Evolutionary conservation across 2,113 vertebrate species (phyloP), one percentile per base, ranked within the genome.

Genomic region (Papio anubis): DNA sequence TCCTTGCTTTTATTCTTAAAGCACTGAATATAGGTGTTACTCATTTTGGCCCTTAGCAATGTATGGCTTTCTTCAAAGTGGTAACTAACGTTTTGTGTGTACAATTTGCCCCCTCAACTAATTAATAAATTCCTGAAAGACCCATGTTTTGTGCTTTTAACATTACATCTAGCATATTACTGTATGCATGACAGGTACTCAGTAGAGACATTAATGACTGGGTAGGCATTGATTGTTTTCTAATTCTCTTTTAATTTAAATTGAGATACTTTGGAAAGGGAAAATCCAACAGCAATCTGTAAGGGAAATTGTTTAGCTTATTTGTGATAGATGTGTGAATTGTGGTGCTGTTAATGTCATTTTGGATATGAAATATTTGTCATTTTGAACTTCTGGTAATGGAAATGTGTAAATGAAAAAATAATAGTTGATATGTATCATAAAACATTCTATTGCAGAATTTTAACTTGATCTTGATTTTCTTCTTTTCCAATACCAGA

Each of bases 401-500:
- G 1, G 48, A 72, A 88, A 73, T 61, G 21, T 84, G 2, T 64
- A 73, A 57, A 70, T 30, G 3, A 59, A 30, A 48, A 95, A 79
- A 57, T 21, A 8, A 76, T 73, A 35, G 8, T 40, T 87, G 21
- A 35, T 5, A 1, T 52, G 1, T 35, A 32, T 50, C 43, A 35
- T n/a, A 50, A 75, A n/a, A 16, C 8, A 16, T 76, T 35, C 88
- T n/a, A 40, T 64, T 35, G 3, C 5, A 25, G 40, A 84, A 61
- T 61, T 95, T 48, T 92, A 70, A 84, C 57, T 68, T 85, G 75
- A 88, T 70, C 18, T 52, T 75, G 3, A 64, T 94, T 96, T 97
- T 73, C 90, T 97, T 96, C 98, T 98, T 97, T 98, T 98, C 61
- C 38, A 95, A 75, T 45, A 90, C 68, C 76, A 99, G 98, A 75